Base-by-base conservation (phyloP, 2,888 invertebrate genomes). In the Parapristionchus giblindavisi region DNA sequence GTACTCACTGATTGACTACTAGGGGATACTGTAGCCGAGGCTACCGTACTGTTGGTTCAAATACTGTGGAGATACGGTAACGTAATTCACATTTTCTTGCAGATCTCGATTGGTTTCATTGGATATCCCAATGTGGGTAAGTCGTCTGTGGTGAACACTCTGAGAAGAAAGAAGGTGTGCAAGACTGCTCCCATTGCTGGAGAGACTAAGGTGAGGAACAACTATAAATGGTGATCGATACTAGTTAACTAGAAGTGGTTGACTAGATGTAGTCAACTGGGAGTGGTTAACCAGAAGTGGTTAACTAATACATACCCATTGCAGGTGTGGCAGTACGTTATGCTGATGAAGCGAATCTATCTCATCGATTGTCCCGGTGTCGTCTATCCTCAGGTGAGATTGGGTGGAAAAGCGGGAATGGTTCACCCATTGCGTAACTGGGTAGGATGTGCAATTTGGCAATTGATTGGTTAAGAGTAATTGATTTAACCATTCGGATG, bases 101-200 rank as follows among this genome's bases (percentile, higher is more conserved):
- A 86, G 90, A 99, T 99, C 77, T 96, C 96, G 88, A 95, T 99
- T 66, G 99, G 99, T 1, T 93, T 99, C 83, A 96, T 99, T 88
- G 99, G 99, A 0, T 99, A 98, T 89, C 99, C 99, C 2, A 99
- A 99, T 90, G 95, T 95, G 4, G 99, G 99, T 0, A 99, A 99
- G 90, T 97, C 96, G 78, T 98, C 98, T 0, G 93, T 99, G 6
- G 98, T 99, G 80, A 99, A 99, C 89, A 95, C 99, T 0, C 90
- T 99, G 75, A 91, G 95, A 75, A 93, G 94, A 14, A 96, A 97
- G 87, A 97, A 99, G 90, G 99, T 99, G 0, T 99, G 99, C 89
- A 99, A 96, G 89, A 96, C 91, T 51, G 99, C 99, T 4, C 99
- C 99, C 0, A 95, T 99, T 86, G 98, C 99, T 76, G 99, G 99